Evolutionary conservation across 2,888 invertebrate genomes (phyloP).

Genomic region (Papilio demoleus): DNA sequence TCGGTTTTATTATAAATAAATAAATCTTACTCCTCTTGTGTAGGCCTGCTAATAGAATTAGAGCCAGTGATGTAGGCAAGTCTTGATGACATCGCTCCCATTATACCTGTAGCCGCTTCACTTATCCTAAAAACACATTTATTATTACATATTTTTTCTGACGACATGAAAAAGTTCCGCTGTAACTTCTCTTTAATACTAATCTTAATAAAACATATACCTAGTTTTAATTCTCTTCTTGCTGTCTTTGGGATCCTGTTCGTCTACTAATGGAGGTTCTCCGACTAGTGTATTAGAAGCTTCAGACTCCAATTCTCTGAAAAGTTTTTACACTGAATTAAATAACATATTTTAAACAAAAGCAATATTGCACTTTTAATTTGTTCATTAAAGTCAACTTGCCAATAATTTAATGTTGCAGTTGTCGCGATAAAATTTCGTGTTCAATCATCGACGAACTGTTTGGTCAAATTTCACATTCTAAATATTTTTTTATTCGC

Average conservation of each 20-base stretch:
- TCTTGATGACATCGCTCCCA: slow-evolving; percentile 84
- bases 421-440: too few species aligned
- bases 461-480: too few species aligned
- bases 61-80: slow-evolving; percentile 84
- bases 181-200: too few species aligned
- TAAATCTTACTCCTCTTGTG: slow-evolving; percentile 78
- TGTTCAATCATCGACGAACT: too few species aligned
- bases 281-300: slow-evolving; percentile 74
- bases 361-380: too few species aligned
- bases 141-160: background rate
- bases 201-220: slow-evolving; percentile 49
- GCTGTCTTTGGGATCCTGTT: slow-evolving; percentile 62
- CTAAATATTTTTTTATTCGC: too few species aligned
- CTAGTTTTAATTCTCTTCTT: slow-evolving; percentile 76
- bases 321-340: background rate
- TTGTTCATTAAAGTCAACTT: too few species aligned
- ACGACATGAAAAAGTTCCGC: too few species aligned
- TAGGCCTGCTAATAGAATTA: slow-evolving; percentile 69
- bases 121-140: slow-evolving; percentile 67
- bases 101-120: slow-evolving; percentile 82
- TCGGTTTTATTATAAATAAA: too few species aligned
- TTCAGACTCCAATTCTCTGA: slow-evolving; percentile 73
- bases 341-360: too few species aligned
- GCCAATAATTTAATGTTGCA: too few species aligned
- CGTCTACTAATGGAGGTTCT: slow-evolving; percentile 68